Evolutionary conservation across 2,797 vertebrate species (phyloP).

Genomic region (Liasis olivaceus): DNA sequence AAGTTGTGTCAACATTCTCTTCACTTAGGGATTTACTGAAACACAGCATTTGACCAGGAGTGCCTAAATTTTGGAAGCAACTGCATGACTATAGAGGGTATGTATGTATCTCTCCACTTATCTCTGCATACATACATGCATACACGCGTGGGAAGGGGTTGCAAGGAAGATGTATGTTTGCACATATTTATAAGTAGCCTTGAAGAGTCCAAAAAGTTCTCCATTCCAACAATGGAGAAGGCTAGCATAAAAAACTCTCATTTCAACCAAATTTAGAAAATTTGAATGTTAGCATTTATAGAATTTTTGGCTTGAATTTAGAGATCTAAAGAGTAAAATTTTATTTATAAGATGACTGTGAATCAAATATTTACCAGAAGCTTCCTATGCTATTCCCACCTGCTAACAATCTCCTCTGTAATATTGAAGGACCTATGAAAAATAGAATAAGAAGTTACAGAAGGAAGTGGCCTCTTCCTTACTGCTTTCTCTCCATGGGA

Average conservation of each 20-base stretch:
- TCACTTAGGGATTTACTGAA: too few relatives aligned
- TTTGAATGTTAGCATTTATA: not conserved
- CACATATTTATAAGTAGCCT: not conserved
- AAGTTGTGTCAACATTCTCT: too few relatives aligned
- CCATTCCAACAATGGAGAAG: not conserved
- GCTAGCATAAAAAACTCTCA: not conserved
- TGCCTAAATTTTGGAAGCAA: not conserved
- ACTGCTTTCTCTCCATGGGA: not conserved
- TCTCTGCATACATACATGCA: not conserved
- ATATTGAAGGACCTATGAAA: not conserved
- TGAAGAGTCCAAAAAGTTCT: not conserved
- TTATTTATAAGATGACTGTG: not conserved
- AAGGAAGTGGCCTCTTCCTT: not conserved
- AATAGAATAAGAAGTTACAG: not conserved
- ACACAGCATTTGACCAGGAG: too few relatives aligned
- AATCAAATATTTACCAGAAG: not conserved
- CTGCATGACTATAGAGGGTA: not conserved
- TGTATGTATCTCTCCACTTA: not conserved
- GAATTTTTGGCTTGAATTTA: not conserved
- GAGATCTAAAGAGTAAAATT: not conserved
- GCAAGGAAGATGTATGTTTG: not conserved
- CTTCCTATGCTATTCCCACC: not conserved
- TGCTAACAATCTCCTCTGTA: not conserved
- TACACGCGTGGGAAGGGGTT: not conserved
- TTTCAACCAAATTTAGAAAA: not conserved